phyloP scores from a whole-genome alignment of 2,113 vertebrate species.

The Hipposideros armiger region DNA sequence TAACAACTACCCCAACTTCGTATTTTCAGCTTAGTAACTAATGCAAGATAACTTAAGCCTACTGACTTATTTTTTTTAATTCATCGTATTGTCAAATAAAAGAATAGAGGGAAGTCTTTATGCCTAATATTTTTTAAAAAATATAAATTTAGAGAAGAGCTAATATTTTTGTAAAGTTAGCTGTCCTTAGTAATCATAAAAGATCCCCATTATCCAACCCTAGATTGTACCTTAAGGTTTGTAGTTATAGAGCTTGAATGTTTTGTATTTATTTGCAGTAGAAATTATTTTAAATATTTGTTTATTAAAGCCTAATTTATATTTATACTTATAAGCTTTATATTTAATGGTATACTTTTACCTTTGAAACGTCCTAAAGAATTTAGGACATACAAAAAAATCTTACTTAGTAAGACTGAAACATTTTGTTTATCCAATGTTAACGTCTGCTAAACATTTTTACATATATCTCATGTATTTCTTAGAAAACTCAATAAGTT shows the following conservation, averaged over 20 bases:
- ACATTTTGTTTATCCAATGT: neutral
- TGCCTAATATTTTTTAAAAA: neutral
- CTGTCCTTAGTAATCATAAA: constrained; percentile 9
- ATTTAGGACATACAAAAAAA: neutral
- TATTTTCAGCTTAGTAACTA: neutral
- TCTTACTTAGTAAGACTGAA: neutral
- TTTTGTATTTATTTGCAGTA: neutral
- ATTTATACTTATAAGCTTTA: constrained; percentile 7
- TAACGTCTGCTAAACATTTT: neutral
- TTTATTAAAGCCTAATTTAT: constrained; percentile 39
- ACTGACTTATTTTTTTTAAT: constrained; percentile 31
- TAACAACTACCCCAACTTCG: neutral
- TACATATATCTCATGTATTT: neutral
- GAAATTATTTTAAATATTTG: constrained; percentile 18
- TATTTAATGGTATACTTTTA: constrained; percentile 13
- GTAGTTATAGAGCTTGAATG: neutral
- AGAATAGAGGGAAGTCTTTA: neutral
- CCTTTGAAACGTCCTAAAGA: neutral
- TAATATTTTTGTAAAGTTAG: constrained; percentile 42
- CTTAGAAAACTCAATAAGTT: constrained; percentile 31
- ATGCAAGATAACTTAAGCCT: constrained; percentile 1
- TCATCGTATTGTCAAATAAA: constrained; percentile 37
- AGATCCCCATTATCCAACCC: neutral
- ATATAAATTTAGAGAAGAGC: neutral
- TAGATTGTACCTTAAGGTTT: neutral